Conservation (phyloP, 2,888 invertebrate species). For the Clistopyga incitator region DNA sequence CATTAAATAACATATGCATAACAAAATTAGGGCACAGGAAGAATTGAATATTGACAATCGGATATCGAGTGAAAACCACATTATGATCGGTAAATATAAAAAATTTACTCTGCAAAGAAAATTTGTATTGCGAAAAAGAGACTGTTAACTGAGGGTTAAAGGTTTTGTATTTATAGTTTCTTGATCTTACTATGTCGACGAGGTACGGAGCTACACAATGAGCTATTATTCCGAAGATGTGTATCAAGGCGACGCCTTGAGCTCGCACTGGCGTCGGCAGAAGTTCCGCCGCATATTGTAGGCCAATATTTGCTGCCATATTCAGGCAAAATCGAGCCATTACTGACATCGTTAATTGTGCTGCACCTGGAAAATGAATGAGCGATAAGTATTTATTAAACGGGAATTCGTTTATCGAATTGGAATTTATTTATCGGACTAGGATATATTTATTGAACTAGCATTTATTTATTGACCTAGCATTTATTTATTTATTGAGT, state of each 20-base stretch:
- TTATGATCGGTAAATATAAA: too few relatives aligned
- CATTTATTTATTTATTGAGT: too few relatives aligned
- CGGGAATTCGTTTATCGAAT: not conserved
- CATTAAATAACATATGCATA: too few relatives aligned
- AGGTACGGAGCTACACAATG: conserved; percentile 93
- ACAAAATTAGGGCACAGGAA: too few relatives aligned
- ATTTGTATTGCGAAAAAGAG: too few relatives aligned
- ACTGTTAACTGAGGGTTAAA: not conserved
- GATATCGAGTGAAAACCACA: too few relatives aligned
- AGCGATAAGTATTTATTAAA: not conserved
- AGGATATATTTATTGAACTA: too few relatives aligned
- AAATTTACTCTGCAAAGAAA: too few relatives aligned
- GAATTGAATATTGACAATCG: too few relatives aligned
- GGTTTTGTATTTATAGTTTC: conserved; percentile 79
- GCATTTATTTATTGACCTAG: too few relatives aligned
- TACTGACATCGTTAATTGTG: conserved; percentile 91
- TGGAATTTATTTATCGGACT: not conserved
- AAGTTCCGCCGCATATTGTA: conserved; percentile 95
- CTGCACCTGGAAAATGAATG: conserved; percentile 86
- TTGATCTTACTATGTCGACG: conserved; percentile 89
- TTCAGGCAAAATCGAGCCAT: conserved; percentile 94
- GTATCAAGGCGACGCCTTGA: conserved; percentile 93
- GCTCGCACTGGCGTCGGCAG: conserved; percentile 94
- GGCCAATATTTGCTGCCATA: conserved; percentile 94
- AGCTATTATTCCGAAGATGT: conserved; percentile 95